Conservation (phyloP, 2,113 vertebrate species). For the Pyxicephalus adspersus region DNA sequence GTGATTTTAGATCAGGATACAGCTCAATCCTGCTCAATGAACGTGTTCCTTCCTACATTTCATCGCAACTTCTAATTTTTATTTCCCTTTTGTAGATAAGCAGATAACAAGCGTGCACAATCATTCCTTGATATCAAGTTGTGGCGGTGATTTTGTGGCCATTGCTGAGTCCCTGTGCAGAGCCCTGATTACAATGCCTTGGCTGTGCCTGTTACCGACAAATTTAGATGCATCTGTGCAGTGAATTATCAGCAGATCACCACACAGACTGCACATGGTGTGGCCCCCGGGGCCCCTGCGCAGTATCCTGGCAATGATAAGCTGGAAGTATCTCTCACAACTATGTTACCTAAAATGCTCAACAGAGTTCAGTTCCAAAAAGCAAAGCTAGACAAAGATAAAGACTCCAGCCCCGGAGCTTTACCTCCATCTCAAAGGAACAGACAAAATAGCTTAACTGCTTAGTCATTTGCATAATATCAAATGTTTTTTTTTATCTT, state of each 20-base stretch:
- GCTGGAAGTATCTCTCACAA: not conserved
- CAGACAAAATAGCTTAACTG: not conserved
- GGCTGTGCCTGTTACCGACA: not conserved
- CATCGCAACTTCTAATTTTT: not conserved
- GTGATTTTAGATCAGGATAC: no score
- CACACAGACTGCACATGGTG: not conserved
- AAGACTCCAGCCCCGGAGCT: not conserved
- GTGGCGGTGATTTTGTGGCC: not conserved
- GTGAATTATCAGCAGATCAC: slow-evolving; percentile 27
- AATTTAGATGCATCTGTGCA: slow-evolving; percentile 38
- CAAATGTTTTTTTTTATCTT: not conserved
- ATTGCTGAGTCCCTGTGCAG: slow-evolving; percentile 1
- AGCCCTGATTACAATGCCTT: slow-evolving; percentile 15
- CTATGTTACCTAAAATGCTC: not conserved
- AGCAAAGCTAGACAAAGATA: not conserved
- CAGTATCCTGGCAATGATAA: not conserved
- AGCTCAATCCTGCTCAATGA: not conserved
- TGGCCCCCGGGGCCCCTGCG: not conserved
- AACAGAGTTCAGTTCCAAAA: not conserved
- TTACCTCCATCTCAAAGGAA: not conserved
- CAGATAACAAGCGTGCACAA: not conserved
- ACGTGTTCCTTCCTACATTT: not conserved
- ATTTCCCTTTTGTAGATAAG: not conserved
- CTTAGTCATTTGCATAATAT: not conserved
- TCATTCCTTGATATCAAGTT: slow-evolving; percentile 7